A percentile compares a stretch with the other conserved stretches of the same genome.
Evolutionary conservation across 2,888 invertebrate species (phyloP).

Genomic region (Drosophila emarginata): DNA sequence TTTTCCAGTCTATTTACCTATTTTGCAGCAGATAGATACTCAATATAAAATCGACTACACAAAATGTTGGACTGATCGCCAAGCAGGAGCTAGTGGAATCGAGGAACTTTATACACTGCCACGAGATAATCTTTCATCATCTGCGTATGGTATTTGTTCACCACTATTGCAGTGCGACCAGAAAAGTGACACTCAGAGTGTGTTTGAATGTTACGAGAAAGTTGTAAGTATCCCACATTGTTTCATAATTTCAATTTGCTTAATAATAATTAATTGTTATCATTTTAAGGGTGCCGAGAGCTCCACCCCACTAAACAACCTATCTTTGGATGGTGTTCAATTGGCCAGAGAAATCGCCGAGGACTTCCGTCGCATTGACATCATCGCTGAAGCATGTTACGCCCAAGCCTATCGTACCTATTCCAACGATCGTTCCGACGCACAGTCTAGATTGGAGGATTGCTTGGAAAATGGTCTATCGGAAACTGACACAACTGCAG

Average conservation of each 20-base stretch:
- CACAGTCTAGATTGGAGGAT: background rate
- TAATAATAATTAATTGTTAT: background rate
- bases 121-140: background rate
- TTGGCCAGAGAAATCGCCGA: background rate
- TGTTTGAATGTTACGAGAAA: background rate
- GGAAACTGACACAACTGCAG: background rate
- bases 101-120: background rate
- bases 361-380: background rate
- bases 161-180: background rate
- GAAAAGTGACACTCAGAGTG: background rate
- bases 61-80: background rate
- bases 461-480: background rate
- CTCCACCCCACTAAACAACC: background rate
- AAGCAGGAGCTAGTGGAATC: background rate
- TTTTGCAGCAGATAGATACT: background rate
- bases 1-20: background rate
- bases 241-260: background rate
- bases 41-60: background rate
- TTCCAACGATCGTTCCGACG: background rate
- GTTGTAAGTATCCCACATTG: slow-evolving; percentile 3
- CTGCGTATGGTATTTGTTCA: background rate
- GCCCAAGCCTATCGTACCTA: background rate
- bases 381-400: background rate
- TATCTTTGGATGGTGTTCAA: background rate
- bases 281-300: background rate